Evolutionary conservation across 1,140 invertebrate genomes (phyloP).

Genomic region (Drosophila azteca): DNA sequence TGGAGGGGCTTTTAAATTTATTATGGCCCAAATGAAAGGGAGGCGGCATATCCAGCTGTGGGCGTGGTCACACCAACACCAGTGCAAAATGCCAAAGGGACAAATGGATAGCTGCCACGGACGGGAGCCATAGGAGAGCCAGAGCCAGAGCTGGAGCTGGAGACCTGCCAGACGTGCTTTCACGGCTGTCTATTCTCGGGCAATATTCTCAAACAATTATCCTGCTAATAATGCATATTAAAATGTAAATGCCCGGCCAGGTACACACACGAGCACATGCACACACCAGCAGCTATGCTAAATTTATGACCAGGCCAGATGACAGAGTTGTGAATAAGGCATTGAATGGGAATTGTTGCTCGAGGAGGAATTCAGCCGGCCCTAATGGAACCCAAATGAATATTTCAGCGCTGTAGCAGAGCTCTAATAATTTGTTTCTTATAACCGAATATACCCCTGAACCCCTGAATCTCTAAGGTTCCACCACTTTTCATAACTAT

Average conservation of each 20-base stretch:
- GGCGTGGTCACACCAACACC: constrained; percentile 33
- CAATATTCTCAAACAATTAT: constrained; percentile 72
- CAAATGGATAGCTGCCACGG: constrained; percentile 27
- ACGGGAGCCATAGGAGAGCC: background rate
- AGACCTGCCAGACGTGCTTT: background rate
- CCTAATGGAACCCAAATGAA: constrained; percentile 8
- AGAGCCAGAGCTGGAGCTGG: too few species aligned
- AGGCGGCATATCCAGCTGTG: background rate
- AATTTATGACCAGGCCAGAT: constrained; percentile 48
- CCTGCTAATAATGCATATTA: constrained; percentile 77
- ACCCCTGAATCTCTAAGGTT: too few species aligned
- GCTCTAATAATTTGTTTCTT: too few species aligned
- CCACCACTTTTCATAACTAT: too few species aligned
- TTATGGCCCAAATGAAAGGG: constrained; percentile 52
- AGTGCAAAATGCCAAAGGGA: constrained; percentile 60
- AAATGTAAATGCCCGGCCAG: constrained; percentile 64
- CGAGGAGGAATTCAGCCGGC: background rate
- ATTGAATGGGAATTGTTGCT: too few species aligned
- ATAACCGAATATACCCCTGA: too few species aligned
- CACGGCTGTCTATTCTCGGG: constrained; percentile 27
- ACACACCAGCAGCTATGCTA: constrained; percentile 3
- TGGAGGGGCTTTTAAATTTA: constrained; percentile 67
- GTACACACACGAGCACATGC: background rate
- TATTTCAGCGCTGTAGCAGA: background rate
- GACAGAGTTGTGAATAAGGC: constrained; percentile 38